phyloP scores from a whole-genome alignment of 2,888 invertebrate species.

The Trileptium ribeirensis region DNA sequence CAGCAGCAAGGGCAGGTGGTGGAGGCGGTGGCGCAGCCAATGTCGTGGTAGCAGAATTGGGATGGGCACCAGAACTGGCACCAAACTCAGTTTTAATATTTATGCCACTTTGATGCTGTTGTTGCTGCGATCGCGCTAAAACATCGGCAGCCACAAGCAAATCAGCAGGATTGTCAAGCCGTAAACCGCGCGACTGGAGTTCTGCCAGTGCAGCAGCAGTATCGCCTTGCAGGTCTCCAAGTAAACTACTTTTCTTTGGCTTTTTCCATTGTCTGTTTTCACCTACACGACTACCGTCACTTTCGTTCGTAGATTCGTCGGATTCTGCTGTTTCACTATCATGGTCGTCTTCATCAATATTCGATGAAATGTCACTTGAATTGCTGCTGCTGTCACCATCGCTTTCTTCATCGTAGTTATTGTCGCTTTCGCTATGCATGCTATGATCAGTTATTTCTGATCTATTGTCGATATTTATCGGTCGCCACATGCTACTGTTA shows the following conservation, averaged over 20 bases:
- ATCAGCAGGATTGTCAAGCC: not conserved
- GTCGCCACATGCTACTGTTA: not conserved
- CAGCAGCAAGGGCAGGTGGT: not conserved
- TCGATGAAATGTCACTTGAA: not conserved
- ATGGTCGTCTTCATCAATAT: not conserved
- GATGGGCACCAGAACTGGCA: no score
- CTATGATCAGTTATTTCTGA: no score
- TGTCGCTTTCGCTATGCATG: not conserved
- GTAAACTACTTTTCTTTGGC: not conserved
- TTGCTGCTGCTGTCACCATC: not conserved
- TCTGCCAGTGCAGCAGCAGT: not conserved
- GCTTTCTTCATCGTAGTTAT: not conserved
- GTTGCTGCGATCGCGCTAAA: no score
- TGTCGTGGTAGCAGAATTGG: no score
- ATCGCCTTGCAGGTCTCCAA: not conserved
- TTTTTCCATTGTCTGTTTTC: not conserved
- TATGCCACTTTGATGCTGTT: no score
- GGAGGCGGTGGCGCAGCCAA: not conserved
- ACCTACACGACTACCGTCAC: not conserved
- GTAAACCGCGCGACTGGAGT: not conserved
- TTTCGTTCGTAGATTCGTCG: not conserved
- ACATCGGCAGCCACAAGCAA: not conserved
- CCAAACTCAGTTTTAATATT: no score
- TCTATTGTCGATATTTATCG: no score
- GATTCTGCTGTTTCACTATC: not conserved